Evolutionary conservation across 2,797 vertebrate species (phyloP).

Genomic region (Tinamus major): DNA sequence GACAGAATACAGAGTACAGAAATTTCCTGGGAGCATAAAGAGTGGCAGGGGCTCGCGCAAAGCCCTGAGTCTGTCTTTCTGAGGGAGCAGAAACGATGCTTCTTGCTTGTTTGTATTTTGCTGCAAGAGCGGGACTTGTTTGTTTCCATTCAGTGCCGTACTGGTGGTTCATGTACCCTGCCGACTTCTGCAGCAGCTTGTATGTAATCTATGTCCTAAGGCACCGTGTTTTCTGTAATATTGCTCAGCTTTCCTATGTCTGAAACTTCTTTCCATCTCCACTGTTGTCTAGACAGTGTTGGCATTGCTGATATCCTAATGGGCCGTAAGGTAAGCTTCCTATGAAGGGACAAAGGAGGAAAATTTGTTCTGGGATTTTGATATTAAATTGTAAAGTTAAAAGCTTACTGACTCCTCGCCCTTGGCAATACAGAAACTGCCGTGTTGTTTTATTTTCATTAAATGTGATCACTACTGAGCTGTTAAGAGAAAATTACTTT

Average conservation of each 20-base stretch:
- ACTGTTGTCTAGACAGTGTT: not conserved
- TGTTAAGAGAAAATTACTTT: conserved; percentile 73
- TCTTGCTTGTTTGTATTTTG: rapidly evolving
- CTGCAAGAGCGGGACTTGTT: rapidly evolving
- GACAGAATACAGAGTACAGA: rapidly evolving
- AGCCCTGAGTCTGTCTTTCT: not conserved
- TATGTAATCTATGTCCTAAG: not conserved
- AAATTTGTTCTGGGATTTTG: conserved; percentile 25
- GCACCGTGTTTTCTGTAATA: not conserved
- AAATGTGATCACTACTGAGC: conserved; percentile 53
- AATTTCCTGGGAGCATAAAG: rapidly evolving
- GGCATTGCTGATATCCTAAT: not conserved
- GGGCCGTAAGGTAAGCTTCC: not conserved
- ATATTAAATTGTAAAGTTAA: conserved; percentile 31
- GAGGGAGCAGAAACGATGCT: rapidly evolving
- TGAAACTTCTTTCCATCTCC: not conserved
- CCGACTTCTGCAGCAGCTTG: not conserved
- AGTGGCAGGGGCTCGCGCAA: not conserved
- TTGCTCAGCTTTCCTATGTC: not conserved
- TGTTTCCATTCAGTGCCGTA: rapidly evolving
- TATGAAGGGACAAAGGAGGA: not conserved
- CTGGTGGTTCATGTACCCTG: rapidly evolving
- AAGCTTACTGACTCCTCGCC: conserved; percentile 21
- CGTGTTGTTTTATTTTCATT: conserved; percentile 64
- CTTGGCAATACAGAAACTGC: conserved; percentile 42